Percentiles rank a stretch among this genome's conserved stretches.
phyloP scores from a whole-genome alignment of 1,140 invertebrate genomes.

The Sinonovacula constricta region DNA sequence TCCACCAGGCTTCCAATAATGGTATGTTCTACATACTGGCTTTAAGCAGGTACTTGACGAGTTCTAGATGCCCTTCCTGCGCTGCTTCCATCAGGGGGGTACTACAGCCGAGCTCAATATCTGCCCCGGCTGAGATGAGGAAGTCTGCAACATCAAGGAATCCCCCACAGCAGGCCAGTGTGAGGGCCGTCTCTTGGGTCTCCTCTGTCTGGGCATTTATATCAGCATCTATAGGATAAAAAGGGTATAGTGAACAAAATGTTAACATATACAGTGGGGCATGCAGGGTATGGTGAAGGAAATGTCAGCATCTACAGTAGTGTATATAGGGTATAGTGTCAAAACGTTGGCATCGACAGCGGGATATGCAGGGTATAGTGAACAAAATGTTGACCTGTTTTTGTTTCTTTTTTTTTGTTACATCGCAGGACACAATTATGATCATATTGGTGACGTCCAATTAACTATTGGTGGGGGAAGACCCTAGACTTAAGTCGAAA shows the following conservation, averaged over 20 bases:
- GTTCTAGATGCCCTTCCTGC: constrained; percentile 96
- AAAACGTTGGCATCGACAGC: not conserved
- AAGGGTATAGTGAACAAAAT: constrained; percentile 18
- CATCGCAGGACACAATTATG: too few relatives aligned
- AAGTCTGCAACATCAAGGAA: constrained; percentile 99
- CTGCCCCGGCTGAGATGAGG: constrained; percentile 95
- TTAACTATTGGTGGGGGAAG: too few relatives aligned
- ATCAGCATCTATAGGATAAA: constrained; percentile 88
- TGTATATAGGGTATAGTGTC: not conserved
- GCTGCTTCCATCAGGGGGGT: constrained; percentile 99
- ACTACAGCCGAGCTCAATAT: constrained; percentile 96
- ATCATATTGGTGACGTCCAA: too few relatives aligned
- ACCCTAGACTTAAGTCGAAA: too few relatives aligned
- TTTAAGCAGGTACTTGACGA: constrained; percentile 84
- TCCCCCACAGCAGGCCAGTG: constrained; percentile 97
- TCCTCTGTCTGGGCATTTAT: constrained; percentile 99
- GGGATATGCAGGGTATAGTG: not conserved
- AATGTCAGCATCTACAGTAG: not conserved
- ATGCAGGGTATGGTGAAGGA: not conserved
- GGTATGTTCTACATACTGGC: constrained; percentile 72
- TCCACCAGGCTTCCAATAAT: too few relatives aligned
- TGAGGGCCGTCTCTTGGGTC: constrained; percentile 98
- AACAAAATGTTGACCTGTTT: too few relatives aligned
- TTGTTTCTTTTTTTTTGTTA: too few relatives aligned
- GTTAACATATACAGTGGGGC: not conserved